Conservation (phyloP, 2,797 vertebrate species). For the Nothura maculosa region DNA sequence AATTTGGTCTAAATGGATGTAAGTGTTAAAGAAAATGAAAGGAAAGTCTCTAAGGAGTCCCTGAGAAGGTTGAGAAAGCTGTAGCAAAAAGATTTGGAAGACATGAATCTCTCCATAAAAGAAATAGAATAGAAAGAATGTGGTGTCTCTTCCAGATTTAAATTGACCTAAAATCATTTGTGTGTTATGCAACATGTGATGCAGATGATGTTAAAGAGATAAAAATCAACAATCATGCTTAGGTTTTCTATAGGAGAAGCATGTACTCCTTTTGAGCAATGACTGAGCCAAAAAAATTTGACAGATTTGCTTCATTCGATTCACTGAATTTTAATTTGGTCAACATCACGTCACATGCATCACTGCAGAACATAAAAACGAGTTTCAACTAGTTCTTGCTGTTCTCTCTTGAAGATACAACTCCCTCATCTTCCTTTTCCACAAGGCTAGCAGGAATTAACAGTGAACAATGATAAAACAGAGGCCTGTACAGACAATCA, state of each 20-base stretch:
- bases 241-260: background rate
- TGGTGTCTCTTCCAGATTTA: background rate
- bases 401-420: background rate
- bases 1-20: background rate
- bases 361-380: background rate
- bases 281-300: background rate
- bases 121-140: background rate
- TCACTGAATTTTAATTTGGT: background rate
- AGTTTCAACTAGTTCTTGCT: background rate
- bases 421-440: background rate
- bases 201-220: background rate
- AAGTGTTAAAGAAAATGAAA: conserved; percentile 12
- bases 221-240: background rate
- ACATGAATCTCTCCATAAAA: background rate
- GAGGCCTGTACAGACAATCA: no score
- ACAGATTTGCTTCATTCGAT: background rate
- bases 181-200: background rate
- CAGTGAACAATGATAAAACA: background rate
- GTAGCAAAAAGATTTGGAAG: background rate
- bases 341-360: background rate
- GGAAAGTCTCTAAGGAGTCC: background rate
- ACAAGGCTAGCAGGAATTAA: background rate
- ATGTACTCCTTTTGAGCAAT: background rate
- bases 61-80: background rate
- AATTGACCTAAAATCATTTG: background rate